Evolutionary conservation across 2,888 invertebrate species (phyloP), one percentile per base, ranked within the genome.

Genomic region (Corythucha ciliata): DNA sequence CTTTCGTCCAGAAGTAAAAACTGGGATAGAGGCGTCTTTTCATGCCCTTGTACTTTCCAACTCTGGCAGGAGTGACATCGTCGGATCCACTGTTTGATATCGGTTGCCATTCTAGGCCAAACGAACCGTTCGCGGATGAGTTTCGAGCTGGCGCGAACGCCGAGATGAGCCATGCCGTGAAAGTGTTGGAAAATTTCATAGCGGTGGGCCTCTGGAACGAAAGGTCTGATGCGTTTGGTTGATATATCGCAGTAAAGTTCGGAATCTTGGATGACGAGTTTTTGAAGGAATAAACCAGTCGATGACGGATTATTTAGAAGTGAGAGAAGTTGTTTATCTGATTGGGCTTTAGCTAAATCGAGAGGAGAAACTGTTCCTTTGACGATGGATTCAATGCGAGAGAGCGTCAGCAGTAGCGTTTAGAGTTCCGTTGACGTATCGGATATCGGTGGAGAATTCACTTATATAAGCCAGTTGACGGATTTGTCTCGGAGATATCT

Each of bases 1-100:
- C 46, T 18, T 5, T 46, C 34, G n/a, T 36, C 33, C 21, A 34
- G 46, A n/a, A 46, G 12, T 2, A 32, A 16, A 32, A 46, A 46
- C 18, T 16, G 2, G 7, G n/a, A n/a, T 16, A 46, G 27, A 10
- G 34, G 46, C 7, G 46, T 21, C 12, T 34, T 32, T n/a, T 46
- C 46, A 24, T 46, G 46, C 18, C 34, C 18, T 37, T 46, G 46
- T 10, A 46, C 21, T 24, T 46, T 46, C 7, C 21, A 63, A 80
- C 74, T 74, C 18, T 46, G 46, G 21, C 46, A 46, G 10, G 46
- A 14, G n/a, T 21, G 41, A 22, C 46, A 46, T 32, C 32, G 42
- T n/a, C 42, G 48, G 2, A 42, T 27, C 42, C 40, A 48, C 4
- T 3, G 25, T 10, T 21, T n/a, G 32, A 46, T 47, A 26, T 49